A percentile compares a stretch with the other conserved stretches of the same genome.
These are phyloP conservation scores for Masnerella sp. DNA, from an alignment of 2,888 invertebrate genomes.

Conservation along the genomic window DNA sequence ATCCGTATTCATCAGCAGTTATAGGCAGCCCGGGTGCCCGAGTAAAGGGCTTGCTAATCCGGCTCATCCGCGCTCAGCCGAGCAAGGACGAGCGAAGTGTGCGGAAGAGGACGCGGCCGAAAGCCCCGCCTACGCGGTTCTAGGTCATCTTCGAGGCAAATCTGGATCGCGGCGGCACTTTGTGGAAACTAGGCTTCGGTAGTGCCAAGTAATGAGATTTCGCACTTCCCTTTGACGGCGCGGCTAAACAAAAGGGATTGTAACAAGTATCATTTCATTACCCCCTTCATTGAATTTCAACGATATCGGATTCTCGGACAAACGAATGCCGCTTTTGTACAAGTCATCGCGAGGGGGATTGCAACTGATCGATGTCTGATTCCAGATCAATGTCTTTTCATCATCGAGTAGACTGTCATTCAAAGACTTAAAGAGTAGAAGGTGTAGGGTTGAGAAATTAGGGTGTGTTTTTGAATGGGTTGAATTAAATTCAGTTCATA, in stretches of 20 bases:
- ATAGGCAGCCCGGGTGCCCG: constrained; percentile 69
- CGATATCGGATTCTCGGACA: constrained; percentile 53
- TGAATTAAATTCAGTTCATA: too few species aligned
- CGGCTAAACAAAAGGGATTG: constrained; percentile 55
- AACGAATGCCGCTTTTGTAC: constrained; percentile 48
- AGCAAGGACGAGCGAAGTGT: constrained; percentile 57
- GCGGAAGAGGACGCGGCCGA: constrained; percentile 39
- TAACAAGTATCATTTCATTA: constrained; percentile 56
- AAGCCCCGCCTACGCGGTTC: constrained; percentile 63
- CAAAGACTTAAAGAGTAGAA: too few species aligned
- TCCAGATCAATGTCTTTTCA: too few species aligned
- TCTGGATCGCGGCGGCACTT: constrained; percentile 55
- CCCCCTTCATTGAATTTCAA: constrained; percentile 57
- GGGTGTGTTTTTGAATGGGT: too few species aligned
- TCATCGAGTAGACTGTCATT: too few species aligned
- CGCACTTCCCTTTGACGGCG: constrained; percentile 51
- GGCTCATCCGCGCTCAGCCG: constrained; percentile 74
- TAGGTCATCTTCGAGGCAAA: constrained; percentile 62
- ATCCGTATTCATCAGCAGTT: constrained; percentile 75
- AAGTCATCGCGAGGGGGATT: constrained; percentile 32
- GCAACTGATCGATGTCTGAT: too few species aligned
- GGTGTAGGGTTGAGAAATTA: too few species aligned
- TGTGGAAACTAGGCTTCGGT: constrained; percentile 55
- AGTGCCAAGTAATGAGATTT: constrained; percentile 46
- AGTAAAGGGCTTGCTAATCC: constrained; percentile 72